Evolutionary conservation across 2,888 invertebrate genomes (phyloP), one percentile per base, ranked within the genome.

Genomic region (Cenopis cana): DNA sequence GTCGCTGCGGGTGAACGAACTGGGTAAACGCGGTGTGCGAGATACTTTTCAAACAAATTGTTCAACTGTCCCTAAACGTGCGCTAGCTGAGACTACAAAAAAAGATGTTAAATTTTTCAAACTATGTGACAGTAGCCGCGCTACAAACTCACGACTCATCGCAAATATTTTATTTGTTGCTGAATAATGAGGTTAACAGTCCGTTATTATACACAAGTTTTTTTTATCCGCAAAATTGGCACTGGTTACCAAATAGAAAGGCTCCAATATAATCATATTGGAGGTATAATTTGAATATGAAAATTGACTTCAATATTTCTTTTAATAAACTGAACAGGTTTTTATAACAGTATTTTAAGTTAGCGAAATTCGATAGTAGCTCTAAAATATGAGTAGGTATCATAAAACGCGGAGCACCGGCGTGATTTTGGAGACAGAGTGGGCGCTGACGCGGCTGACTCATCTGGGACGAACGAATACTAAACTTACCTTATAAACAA

Each of bases 1-100:
- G 86, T 85, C 83, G 86, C 83, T 77, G 82, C 80, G 84, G 90
- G 85, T 90, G 86, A 91, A 89, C 77, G 89, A 87, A 89, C 90
- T 73, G 73, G 75, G 69, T 52, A 66, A 73, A 69, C 79, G 82
- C 80, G 78, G 80, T 81, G 82, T 83, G 82, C 82, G 82, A 73
- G 70, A 70, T 73, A 69, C 65, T 71, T 71, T 67, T 59, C 56
- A 62, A 68, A 72, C 46, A 69, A 60, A 64, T 65, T 60, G 69
- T 73, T 69, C 66, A 24, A 64, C 59, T 69, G 65, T 38, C 69
- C 60, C 66, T 56, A 61, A 56, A 55, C 17, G 36, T 60, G 41
- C 55, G 17, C 69, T 6, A 46, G 68, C 60, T 54, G 64, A 52
- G 24, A 50, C 56, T 52, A 46, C 52, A 46, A 64, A 38, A 2